phyloP scores from a whole-genome alignment of 2,797 vertebrate genomes.

The Lepidocolaptes lacrymiger region DNA sequence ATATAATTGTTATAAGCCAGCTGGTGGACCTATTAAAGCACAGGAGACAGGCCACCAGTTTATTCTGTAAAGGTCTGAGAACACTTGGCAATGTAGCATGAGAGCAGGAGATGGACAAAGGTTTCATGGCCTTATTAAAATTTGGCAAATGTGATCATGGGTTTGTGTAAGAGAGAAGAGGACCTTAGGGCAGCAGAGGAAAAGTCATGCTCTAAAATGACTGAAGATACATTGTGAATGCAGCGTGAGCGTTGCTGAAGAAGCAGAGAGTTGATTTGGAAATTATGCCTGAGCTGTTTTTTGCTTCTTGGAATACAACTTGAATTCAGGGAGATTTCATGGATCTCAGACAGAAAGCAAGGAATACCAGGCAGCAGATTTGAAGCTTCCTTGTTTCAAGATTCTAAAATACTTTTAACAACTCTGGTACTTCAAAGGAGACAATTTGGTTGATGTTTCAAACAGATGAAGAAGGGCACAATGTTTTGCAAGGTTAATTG shows the following conservation, averaged over 20 bases:
- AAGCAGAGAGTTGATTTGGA: background rate
- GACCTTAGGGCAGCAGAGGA: background rate
- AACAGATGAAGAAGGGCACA: background rate
- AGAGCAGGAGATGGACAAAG: background rate
- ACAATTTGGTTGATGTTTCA: background rate
- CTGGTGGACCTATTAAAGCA: background rate
- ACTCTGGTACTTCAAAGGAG: background rate
- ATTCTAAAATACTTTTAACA: background rate
- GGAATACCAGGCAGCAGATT: background rate
- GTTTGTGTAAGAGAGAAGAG: background rate
- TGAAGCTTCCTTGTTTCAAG: background rate
- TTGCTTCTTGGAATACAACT: background rate
- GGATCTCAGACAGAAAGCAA: background rate
- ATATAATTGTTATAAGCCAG: background rate
- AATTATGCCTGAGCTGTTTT: background rate
- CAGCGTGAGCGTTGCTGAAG: background rate
- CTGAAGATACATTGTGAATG: background rate
- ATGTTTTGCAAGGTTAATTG: slow-evolving; percentile 1
- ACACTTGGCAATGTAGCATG: background rate
- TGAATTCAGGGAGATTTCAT: background rate
- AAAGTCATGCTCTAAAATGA: background rate
- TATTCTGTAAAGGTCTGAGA: background rate
- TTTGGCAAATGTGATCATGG: background rate
- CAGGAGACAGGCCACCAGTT: background rate
- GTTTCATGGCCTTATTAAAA: background rate